These are phyloP conservation scores for Xylocopa sonorina DNA, from an alignment of 1,140 invertebrate species.

Conservation along the genomic window DNA sequence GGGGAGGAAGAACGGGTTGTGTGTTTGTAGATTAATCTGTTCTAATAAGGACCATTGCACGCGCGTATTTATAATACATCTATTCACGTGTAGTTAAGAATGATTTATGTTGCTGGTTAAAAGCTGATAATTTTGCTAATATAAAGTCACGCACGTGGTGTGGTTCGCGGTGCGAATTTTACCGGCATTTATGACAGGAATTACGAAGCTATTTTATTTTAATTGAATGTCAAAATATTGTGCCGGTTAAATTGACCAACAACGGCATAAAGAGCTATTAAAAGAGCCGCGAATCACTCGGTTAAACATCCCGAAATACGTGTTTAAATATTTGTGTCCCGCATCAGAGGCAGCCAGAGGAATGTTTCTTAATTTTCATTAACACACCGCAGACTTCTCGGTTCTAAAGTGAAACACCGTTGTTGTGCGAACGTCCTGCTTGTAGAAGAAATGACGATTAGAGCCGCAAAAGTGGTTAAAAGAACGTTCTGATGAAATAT, in stretches of 20 bases:
- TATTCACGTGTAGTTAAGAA: not conserved
- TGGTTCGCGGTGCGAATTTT: not conserved
- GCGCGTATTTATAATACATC: too few species aligned
- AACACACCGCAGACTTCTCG: not conserved
- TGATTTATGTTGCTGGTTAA: not conserved
- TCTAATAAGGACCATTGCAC: not conserved
- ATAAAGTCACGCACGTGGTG: not conserved
- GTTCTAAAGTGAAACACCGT: not conserved
- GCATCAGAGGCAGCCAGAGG: not conserved
- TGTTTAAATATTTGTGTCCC: not conserved
- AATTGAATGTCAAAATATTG: not conserved
- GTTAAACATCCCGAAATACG: not conserved
- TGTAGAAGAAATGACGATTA: not conserved
- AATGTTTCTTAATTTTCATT: not conserved
- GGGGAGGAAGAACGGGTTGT: too few species aligned
- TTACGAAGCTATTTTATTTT: not conserved
- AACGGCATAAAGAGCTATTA: not conserved
- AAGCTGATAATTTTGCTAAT: not conserved
- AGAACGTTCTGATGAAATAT: constrained; percentile 6
- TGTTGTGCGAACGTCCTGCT: not conserved
- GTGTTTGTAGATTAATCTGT: not conserved
- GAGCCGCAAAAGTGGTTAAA: not conserved
- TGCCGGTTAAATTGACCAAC: too few species aligned
- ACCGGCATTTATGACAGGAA: not conserved
- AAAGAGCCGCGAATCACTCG: not conserved